phyloP scores from a whole-genome alignment of 2,113 vertebrate genomes.

The Tychaedon coryphoeus region DNA sequence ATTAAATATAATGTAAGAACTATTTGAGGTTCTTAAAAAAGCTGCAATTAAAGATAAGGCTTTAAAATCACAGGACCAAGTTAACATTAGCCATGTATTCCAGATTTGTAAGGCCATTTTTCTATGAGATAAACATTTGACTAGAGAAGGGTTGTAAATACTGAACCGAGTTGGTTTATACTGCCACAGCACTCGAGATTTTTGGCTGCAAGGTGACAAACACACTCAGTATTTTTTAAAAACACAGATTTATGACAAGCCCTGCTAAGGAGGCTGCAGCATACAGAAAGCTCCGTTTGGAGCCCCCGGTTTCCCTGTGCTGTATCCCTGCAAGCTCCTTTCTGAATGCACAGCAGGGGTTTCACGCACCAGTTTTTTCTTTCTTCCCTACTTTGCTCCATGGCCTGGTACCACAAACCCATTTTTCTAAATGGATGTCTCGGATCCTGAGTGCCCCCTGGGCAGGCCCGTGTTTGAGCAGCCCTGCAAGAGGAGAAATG shows the following conservation, averaged over 20 bases:
- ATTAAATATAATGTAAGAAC: background rate
- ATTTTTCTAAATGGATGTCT: background rate
- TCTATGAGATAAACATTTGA: background rate
- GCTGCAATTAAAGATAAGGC: background rate
- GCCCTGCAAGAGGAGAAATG: background rate
- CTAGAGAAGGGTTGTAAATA: background rate
- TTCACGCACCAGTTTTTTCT: background rate
- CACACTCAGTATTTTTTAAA: background rate
- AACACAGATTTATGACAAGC: background rate
- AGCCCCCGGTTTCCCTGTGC: background rate
- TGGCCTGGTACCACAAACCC: background rate
- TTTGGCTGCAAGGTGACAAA: background rate
- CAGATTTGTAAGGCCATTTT: background rate
- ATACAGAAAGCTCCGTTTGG: background rate
- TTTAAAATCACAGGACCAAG: background rate
- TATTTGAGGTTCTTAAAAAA: background rate
- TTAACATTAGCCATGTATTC: background rate
- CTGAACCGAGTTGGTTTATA: background rate
- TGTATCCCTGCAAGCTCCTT: background rate
- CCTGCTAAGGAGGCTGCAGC: background rate
- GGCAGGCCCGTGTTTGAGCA: background rate
- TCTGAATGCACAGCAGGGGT: background rate
- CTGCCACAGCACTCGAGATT: background rate
- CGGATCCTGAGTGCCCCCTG: background rate
- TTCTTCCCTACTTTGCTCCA: background rate